Conservation (phyloP, 1,140 invertebrate species). For the Heliconius congener region DNA sequence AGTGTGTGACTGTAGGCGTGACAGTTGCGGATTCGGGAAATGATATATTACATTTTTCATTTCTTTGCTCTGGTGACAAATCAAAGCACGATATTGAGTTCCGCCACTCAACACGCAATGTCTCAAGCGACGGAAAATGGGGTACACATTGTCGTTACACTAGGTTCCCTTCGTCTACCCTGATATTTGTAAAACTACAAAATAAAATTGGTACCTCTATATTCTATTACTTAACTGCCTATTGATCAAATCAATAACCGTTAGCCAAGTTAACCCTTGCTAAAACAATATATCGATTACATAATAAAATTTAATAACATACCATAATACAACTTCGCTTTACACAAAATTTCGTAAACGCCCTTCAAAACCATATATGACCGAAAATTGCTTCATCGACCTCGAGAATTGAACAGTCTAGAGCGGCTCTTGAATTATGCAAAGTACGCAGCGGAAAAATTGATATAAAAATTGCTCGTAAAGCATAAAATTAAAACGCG, state of each 20-base stretch:
- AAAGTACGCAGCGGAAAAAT: conserved; percentile 65
- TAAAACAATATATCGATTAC: neutral
- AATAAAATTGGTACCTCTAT: too few relatives aligned
- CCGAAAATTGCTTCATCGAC: conserved; percentile 42
- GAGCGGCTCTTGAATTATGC: conserved; percentile 63
- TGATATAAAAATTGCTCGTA: conserved; percentile 78
- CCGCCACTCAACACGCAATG: too few relatives aligned
- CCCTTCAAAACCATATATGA: conserved; percentile 23
- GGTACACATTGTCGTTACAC: too few relatives aligned
- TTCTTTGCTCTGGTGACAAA: too few relatives aligned
- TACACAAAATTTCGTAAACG: neutral
- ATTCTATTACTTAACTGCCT: too few relatives aligned
- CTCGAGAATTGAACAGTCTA: conserved; percentile 52
- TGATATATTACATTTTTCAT: too few relatives aligned
- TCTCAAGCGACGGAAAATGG: too few relatives aligned
- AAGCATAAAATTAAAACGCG: conserved; percentile 78
- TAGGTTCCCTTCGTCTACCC: too few relatives aligned
- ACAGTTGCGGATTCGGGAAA: too few relatives aligned
- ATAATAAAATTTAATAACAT: neutral
- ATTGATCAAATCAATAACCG: neutral
- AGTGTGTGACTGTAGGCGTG: too few relatives aligned
- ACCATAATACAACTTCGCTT: neutral
- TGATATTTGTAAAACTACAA: too few relatives aligned
- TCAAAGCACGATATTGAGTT: too few relatives aligned
- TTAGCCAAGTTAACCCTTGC: neutral